Percentiles rank a stretch among this genome's conserved stretches.
These are phyloP conservation scores for Parotia lawesii DNA, from an alignment of 2,113 vertebrate genomes.

Conservation along the genomic window DNA sequence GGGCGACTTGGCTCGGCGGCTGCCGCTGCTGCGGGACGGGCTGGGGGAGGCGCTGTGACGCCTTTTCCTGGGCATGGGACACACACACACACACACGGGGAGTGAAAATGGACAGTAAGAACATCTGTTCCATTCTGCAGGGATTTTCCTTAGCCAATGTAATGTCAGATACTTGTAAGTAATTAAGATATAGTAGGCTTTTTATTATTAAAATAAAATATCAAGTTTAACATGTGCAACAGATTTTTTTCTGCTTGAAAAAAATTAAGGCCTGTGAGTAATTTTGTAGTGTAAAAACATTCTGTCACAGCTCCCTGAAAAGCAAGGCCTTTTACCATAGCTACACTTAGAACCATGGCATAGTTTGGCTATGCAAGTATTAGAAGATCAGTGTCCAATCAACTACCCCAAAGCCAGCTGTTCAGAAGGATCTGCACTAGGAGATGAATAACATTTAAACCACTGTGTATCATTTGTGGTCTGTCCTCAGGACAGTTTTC, in stretches of 20 bases:
- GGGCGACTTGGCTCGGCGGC: conserved; percentile 86
- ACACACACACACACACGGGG: not conserved
- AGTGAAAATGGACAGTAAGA: not conserved
- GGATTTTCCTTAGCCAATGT: not conserved
- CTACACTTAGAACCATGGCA: not conserved
- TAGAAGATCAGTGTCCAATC: not conserved
- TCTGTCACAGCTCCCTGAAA: not conserved
- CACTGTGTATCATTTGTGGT: fast-evolving
- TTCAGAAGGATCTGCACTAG: not conserved
- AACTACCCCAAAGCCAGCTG: not conserved
- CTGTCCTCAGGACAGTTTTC: not conserved
- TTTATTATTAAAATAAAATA: not conserved
- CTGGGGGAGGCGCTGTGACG: conserved; percentile 91
- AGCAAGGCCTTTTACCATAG: not conserved
- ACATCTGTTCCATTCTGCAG: fast-evolving
- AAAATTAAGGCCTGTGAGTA: not conserved
- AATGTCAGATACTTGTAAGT: fast-evolving
- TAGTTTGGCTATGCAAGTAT: not conserved
- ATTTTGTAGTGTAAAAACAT: not conserved
- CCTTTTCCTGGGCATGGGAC: conserved; percentile 73
- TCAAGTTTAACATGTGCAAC: not conserved
- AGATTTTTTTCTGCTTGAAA: not conserved
- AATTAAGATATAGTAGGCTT: not conserved
- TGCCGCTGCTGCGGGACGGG: conserved; percentile 85
- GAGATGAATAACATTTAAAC: not conserved